Conservation (phyloP, 2,113 vertebrate species). For the Sphyrna mokarran region DNA sequence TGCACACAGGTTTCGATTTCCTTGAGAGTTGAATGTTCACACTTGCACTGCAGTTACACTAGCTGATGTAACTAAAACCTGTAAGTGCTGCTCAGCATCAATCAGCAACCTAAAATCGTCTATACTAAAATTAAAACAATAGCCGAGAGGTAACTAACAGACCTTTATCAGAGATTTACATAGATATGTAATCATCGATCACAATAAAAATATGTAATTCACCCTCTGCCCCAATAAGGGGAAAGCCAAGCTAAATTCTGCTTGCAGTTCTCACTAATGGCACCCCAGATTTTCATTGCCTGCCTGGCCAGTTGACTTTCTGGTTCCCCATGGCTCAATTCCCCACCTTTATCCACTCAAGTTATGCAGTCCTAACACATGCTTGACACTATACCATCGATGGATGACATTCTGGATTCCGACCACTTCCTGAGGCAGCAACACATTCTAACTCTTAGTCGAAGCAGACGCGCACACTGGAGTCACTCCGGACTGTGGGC, state of each 20-base stretch:
- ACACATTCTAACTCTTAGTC: neutral
- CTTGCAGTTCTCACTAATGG: neutral
- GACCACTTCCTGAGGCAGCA: constrained; percentile 7
- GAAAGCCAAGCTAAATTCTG: neutral
- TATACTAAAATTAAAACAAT: neutral
- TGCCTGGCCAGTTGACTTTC: neutral
- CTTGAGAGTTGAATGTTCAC: neutral
- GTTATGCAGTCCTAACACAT: neutral
- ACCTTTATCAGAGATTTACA: neutral
- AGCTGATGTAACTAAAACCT: neutral
- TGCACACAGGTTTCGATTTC: neutral
- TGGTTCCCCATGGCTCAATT: neutral
- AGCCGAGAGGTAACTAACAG: neutral
- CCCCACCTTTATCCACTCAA: neutral
- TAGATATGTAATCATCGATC: neutral
- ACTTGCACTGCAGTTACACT: neutral
- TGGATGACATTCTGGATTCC: neutral
- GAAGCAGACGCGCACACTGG: too few relatives aligned
- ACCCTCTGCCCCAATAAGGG: neutral
- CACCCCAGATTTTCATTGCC: neutral
- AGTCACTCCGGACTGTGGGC: neutral
- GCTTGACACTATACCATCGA: neutral
- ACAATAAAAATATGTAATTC: neutral
- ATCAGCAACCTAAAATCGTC: neutral
- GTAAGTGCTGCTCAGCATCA: neutral